Percentiles rank a stretch among this genome's conserved stretches.
phyloP scores from a whole-genome alignment of 1,140 invertebrate species.

The Zophobas morio region DNA sequence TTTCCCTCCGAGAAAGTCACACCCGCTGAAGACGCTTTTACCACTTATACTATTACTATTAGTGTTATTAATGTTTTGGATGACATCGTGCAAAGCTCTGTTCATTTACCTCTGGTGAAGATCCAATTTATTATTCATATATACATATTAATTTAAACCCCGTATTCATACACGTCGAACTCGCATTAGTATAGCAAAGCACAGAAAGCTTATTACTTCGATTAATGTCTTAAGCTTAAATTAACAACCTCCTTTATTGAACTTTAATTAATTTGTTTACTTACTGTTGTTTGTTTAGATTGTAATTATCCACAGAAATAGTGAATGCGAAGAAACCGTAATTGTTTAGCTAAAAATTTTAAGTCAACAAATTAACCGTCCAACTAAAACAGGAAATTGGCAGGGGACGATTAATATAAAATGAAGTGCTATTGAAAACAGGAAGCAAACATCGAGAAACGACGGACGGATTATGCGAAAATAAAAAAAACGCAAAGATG shows the following conservation, averaged over 20 bases:
- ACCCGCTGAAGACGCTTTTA: background rate
- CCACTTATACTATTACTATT: background rate
- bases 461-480: too few relatives aligned
- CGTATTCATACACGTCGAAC: constrained; percentile 32
- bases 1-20: background rate
- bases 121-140: constrained; percentile 43
- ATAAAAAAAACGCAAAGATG: too few relatives aligned
- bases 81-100: constrained; percentile 19
- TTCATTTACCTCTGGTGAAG: constrained; percentile 32
- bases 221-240: constrained; percentile 29
- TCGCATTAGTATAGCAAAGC: constrained; percentile 35
- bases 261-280: constrained; percentile 31
- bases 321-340: background rate
- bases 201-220: constrained; percentile 37
- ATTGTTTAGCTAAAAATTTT: background rate
- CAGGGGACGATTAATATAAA: background rate
- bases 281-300: background rate
- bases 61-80: constrained; percentile 24
- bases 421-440: background rate
- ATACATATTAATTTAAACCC: constrained; percentile 42
- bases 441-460: too few relatives aligned
- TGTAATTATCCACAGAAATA: background rate
- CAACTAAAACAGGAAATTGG: background rate
- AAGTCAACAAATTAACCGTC: background rate
- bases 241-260: constrained; percentile 29